Conservation (phyloP, 2,113 vertebrate genomes). For the Emberiza fucata region DNA sequence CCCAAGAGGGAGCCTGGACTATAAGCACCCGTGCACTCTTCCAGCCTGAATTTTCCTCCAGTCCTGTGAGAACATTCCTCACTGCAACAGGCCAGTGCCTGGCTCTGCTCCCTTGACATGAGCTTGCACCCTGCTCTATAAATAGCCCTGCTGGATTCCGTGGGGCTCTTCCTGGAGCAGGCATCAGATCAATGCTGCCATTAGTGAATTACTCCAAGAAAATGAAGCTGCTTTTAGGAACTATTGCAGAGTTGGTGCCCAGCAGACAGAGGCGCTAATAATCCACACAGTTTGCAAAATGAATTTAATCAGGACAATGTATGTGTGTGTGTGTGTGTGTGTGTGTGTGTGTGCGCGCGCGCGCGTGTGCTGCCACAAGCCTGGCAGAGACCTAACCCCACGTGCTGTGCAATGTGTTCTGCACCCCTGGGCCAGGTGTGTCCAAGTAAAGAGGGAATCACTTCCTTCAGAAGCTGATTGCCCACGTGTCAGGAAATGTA, state of each 20-base stretch:
- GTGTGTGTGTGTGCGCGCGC: fast-evolving
- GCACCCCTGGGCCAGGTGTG: background rate
- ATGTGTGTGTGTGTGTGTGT: fast-evolving
- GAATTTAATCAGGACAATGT: background rate
- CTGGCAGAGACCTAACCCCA: background rate
- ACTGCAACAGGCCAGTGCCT: background rate
- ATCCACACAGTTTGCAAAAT: background rate
- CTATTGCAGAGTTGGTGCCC: background rate
- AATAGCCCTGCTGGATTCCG: background rate
- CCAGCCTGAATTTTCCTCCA: background rate
- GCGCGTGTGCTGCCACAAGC: background rate
- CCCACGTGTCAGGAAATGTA: background rate
- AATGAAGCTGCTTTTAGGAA: background rate
- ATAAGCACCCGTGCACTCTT: fast-evolving
- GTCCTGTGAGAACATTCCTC: background rate
- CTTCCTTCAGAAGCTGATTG: background rate
- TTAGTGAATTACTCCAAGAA: background rate
- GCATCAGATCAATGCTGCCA: background rate
- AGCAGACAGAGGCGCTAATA: background rate
- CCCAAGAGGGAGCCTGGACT: background rate
- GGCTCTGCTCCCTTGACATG: background rate
- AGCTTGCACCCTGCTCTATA: background rate
- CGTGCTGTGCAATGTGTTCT: background rate
- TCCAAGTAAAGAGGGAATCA: background rate
- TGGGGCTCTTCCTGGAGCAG: background rate